phyloP scores from a whole-genome alignment of 1,140 invertebrate genomes.

The Brachionus manjavacas region DNA sequence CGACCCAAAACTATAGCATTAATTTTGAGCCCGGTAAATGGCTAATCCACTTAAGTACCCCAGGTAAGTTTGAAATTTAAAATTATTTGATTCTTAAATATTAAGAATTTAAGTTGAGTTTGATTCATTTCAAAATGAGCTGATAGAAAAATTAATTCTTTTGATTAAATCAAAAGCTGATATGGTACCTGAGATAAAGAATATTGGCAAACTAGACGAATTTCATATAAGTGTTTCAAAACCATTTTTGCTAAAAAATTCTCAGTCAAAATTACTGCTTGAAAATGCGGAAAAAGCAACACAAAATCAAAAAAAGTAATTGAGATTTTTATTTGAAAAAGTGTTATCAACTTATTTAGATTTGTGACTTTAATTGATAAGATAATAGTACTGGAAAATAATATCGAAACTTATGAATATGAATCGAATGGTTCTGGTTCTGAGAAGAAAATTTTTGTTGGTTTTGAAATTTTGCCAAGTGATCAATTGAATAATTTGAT shows the following conservation, averaged over 20 bases:
- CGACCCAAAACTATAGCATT: background rate
- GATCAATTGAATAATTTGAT: background rate
- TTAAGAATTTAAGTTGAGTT: background rate
- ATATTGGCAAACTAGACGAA: background rate
- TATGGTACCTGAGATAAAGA: background rate
- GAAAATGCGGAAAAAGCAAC: background rate
- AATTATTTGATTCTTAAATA: background rate
- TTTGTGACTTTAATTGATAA: background rate
- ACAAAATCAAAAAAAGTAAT: background rate
- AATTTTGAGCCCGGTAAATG: conserved; percentile 18
- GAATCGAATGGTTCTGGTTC: background rate
- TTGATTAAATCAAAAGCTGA: background rate
- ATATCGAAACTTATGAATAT: background rate
- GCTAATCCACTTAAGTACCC: background rate
- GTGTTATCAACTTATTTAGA: background rate
- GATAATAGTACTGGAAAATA: background rate
- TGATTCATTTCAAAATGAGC: background rate
- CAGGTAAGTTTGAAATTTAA: background rate
- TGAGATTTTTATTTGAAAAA: background rate
- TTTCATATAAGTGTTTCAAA: conserved; percentile 1
- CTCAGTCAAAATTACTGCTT: background rate
- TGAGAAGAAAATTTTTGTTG: background rate
- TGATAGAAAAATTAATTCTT: background rate
- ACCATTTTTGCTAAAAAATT: conserved; percentile 13
- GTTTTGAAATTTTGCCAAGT: background rate